Percentiles rank a stretch among this genome's conserved stretches.
phyloP scores from a whole-genome alignment of 2,797 vertebrate species.

The Acanthopagrus latus region DNA sequence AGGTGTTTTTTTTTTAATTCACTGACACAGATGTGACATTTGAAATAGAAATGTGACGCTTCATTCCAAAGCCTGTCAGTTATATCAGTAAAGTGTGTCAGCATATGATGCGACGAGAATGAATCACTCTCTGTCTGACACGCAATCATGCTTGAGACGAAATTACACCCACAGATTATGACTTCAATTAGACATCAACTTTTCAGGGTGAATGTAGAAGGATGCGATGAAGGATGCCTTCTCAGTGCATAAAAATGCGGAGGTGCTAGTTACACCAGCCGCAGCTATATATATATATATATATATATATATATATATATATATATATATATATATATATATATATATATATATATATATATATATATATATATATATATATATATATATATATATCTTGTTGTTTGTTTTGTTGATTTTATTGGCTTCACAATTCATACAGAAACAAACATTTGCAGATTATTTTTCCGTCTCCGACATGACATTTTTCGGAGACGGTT shows the following conservation, averaged over 20 bases:
- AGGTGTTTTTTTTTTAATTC: constrained; percentile 38
- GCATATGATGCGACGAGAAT: constrained; percentile 5
- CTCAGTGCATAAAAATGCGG: background rate
- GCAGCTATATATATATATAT: too few relatives aligned
- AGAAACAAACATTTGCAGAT: background rate
- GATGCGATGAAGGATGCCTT: background rate
- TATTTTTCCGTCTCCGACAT: background rate
- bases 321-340: too few relatives aligned
- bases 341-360: too few relatives aligned
- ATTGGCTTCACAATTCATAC: background rate
- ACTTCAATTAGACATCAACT: constrained; percentile 17
- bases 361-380: too few relatives aligned
- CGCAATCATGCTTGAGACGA: background rate
- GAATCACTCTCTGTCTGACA: constrained; percentile 12
- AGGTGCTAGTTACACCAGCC: background rate
- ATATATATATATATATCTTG: too few relatives aligned
- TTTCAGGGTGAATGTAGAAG: background rate
- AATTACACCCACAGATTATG: constrained; percentile 5
- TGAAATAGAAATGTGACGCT: background rate
- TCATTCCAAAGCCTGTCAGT: constrained; percentile 2
- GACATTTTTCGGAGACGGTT: background rate
- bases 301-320: too few relatives aligned
- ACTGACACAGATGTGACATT: constrained; percentile 4
- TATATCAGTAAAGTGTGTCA: constrained; percentile 18
- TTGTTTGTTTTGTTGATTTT: background rate